These are phyloP conservation scores for Scophthalmus maximus DNA, from an alignment of 2,113 vertebrate species.

Conservation along the genomic window DNA sequence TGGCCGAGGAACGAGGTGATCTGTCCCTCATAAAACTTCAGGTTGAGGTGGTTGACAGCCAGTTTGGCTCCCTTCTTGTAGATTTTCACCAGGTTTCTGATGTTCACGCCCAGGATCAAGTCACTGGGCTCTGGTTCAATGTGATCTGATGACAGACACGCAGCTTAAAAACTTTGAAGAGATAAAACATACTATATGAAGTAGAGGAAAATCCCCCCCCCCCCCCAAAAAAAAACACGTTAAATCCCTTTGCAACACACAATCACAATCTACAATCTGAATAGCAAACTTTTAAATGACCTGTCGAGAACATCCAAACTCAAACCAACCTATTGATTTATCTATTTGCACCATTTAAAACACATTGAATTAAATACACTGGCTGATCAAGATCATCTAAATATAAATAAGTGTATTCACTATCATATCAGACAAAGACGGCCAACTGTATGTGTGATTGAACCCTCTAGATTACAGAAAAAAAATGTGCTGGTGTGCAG, in stretches of 20 bases:
- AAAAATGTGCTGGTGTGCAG: background rate
- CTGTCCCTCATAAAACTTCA: conserved; percentile 91
- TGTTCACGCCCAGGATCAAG: conserved; percentile 83
- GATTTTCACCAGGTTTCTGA: conserved; percentile 88
- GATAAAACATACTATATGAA: background rate
- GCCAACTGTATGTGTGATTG: background rate
- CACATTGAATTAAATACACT: too few species aligned
- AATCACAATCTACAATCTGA: too few species aligned
- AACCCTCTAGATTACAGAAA: background rate
- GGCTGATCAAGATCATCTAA: too few species aligned
- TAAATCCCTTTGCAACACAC: background rate
- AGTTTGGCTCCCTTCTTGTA: conserved; percentile 84
- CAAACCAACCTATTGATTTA: too few species aligned
- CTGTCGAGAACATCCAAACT: too few species aligned
- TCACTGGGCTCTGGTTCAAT: conserved; percentile 84
- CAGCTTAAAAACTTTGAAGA: background rate
- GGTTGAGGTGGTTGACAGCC: conserved; percentile 87
- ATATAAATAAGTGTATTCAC: too few species aligned
- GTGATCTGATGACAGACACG: conserved; percentile 75
- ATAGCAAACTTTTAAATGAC: too few species aligned
- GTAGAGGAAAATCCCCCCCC: too few species aligned
- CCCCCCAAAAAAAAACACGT: background rate
- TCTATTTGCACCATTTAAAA: too few species aligned
- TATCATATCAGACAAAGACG: too few species aligned
- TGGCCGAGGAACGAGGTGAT: conserved; percentile 93